These are phyloP conservation scores for Hermodice carunculata DNA, from an alignment of 2,888 invertebrate species.

Conservation along the genomic window DNA sequence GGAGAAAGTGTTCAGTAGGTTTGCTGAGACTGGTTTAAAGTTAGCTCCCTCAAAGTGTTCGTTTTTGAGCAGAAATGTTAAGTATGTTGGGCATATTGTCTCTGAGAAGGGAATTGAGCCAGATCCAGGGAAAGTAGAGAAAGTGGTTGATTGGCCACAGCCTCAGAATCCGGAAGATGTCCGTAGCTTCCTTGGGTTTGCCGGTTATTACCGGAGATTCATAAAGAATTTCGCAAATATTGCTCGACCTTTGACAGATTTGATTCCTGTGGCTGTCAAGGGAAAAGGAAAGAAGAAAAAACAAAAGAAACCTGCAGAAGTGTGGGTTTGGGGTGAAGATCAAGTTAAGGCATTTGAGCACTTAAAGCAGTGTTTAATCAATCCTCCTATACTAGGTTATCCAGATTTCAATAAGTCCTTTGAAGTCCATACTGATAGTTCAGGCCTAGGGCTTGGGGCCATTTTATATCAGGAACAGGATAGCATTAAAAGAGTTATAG, in stretches of 20 bases:
- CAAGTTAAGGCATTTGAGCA: conserved; percentile 23
- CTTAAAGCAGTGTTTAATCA: conserved; percentile 6
- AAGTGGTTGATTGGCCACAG: neutral
- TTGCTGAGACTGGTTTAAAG: conserved; percentile 23
- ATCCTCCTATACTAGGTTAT: conserved; percentile 27
- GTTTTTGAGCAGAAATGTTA: neutral
- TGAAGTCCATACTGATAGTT: conserved; percentile 28
- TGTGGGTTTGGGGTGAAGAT: conserved; percentile 13
- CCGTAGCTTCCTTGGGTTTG: conserved; percentile 9
- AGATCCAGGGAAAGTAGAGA: neutral
- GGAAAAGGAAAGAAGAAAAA: too few species aligned
- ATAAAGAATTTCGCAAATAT: conserved; percentile 12
- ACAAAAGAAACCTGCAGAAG: too few species aligned
- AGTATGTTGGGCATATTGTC: conserved; percentile 10
- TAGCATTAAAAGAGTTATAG: neutral
- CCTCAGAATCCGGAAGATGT: neutral
- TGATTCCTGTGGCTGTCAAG: conserved; percentile 5
- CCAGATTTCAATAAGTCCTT: conserved; percentile 28
- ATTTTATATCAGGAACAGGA: conserved; percentile 29
- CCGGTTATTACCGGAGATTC: conserved; percentile 9
- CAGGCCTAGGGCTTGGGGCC: conserved; percentile 26
- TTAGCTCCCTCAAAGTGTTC: conserved; percentile 26
- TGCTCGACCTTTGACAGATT: conserved; percentile 7
- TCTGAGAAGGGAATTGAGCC: conserved; percentile 7
- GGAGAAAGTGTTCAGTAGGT: conserved; percentile 23